These are phyloP conservation scores for Ariolimax columbianus DNA, from an alignment of 2,888 invertebrate genomes.

Conservation along the genomic window DNA sequence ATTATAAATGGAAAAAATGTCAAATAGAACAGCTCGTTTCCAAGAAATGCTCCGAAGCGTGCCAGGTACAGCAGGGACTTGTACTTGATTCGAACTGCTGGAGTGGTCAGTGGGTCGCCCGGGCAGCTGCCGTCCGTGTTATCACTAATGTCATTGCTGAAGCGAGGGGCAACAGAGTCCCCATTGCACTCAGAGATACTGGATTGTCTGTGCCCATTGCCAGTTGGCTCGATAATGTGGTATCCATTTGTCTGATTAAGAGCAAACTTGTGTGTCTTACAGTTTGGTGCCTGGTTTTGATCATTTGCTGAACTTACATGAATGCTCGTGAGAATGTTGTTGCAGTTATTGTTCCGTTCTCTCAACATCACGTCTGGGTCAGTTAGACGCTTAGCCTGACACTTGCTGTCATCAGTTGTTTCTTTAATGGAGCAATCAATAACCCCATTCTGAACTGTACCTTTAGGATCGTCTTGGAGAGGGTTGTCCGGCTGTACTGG, in stretches of 20 bases:
- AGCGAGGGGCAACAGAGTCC: neutral
- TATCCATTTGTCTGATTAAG: neutral
- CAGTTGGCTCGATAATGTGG: conserved; percentile 11
- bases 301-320: neutral
- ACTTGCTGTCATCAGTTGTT: neutral
- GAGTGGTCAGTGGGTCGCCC: no score
- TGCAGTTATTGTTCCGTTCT: neutral
- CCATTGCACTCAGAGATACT: neutral
- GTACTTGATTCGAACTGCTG: conserved; percentile 55
- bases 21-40: conserved; percentile 64
- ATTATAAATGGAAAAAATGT: conserved; percentile 61
- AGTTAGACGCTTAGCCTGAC: no score
- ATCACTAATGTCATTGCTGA: neutral
- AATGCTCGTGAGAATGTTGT: neutral
- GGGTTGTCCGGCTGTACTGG: neutral
- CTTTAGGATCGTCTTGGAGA: neutral
- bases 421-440: neutral
- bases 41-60: conserved; percentile 65
- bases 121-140: neutral
- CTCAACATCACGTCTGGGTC: neutral
- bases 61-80: conserved; percentile 62
- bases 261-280: neutral
- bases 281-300: neutral
- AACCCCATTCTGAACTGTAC: neutral
- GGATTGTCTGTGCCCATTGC: neutral